Percentiles rank a stretch among this genome's conserved stretches.
phyloP scores from a whole-genome alignment of 2,888 invertebrate genomes.

The Oscheius onirici region DNA sequence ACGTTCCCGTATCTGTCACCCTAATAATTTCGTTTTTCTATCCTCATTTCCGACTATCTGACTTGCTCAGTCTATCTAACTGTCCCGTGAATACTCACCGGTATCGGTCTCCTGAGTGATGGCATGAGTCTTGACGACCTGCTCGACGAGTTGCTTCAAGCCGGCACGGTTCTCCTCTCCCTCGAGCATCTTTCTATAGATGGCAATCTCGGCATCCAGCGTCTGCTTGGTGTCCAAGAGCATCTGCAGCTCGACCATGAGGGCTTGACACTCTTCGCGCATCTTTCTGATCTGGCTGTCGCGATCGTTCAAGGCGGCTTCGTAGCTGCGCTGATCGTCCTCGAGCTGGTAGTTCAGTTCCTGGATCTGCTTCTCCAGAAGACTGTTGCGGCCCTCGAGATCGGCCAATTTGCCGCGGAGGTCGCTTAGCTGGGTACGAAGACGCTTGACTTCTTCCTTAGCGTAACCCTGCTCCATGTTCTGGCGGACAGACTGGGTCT shows the following conservation, averaged over 20 bases:
- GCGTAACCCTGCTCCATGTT: conserved; percentile 74
- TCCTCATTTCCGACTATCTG: too few species aligned
- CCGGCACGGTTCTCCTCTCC: conserved; percentile 74
- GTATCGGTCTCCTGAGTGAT: conserved; percentile 64
- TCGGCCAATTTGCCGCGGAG: conserved; percentile 73
- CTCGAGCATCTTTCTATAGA: conserved; percentile 76
- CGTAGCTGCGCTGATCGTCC: conserved; percentile 72
- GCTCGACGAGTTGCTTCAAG: conserved; percentile 68
- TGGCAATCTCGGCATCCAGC: conserved; percentile 76
- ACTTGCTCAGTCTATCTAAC: too few species aligned
- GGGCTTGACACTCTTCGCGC: conserved; percentile 69
- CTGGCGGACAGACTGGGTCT: conserved; percentile 73
- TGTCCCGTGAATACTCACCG: conserved; percentile 45
- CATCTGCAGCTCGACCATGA: conserved; percentile 71
- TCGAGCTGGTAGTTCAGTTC: conserved; percentile 73
- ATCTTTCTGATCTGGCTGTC: conserved; percentile 70
- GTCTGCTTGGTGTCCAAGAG: conserved; percentile 75
- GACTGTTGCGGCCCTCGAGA: conserved; percentile 74
- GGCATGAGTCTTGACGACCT: conserved; percentile 70
- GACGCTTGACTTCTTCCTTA: conserved; percentile 74
- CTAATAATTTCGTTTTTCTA: too few species aligned
- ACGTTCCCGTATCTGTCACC: too few species aligned
- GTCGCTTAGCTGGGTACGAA: conserved; percentile 73
- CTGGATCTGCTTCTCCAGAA: conserved; percentile 73
- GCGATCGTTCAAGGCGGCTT: conserved; percentile 70